Conservation (phyloP, 2,113 vertebrate species). For the Aspidoscelis tigris region DNA sequence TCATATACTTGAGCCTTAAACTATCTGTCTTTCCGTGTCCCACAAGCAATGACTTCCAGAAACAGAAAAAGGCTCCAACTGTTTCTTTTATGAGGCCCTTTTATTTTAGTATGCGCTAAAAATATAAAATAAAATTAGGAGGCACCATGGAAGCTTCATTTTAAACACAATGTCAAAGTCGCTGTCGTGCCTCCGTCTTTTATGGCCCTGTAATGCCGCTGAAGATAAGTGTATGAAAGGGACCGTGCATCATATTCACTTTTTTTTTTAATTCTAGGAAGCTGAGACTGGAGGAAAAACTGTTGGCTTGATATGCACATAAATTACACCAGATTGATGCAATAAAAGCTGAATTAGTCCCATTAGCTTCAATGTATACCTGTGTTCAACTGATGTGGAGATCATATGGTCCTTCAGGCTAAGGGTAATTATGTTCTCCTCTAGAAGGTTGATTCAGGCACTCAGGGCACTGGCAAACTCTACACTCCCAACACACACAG, state of each 20-base stretch:
- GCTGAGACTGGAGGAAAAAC: constrained; percentile 42
- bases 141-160: constrained; percentile 6
- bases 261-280: constrained; percentile 38
- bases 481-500: too few species aligned
- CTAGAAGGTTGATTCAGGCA: not conserved
- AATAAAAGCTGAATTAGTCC: not conserved
- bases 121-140: not conserved
- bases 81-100: constrained; percentile 12
- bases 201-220: constrained; percentile 35
- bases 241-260: constrained; percentile 31
- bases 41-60: constrained; percentile 25
- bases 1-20: constrained; percentile 9
- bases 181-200: constrained; percentile 15
- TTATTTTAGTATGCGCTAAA: not conserved
- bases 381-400: not conserved
- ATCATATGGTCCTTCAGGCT: constrained; percentile 12
- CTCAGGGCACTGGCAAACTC: not conserved
- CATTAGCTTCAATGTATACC: not conserved
- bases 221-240: constrained; percentile 38
- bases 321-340: not conserved
- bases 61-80: not conserved
- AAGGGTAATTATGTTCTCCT: constrained; percentile 54
- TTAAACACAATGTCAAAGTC: fast-evolving
- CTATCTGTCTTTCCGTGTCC: constrained; percentile 1
- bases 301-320: constrained; percentile 15